These are phyloP conservation scores for Actinemys pallida DNA, from an alignment of 2,113 vertebrate genomes.

Conservation along the genomic window DNA sequence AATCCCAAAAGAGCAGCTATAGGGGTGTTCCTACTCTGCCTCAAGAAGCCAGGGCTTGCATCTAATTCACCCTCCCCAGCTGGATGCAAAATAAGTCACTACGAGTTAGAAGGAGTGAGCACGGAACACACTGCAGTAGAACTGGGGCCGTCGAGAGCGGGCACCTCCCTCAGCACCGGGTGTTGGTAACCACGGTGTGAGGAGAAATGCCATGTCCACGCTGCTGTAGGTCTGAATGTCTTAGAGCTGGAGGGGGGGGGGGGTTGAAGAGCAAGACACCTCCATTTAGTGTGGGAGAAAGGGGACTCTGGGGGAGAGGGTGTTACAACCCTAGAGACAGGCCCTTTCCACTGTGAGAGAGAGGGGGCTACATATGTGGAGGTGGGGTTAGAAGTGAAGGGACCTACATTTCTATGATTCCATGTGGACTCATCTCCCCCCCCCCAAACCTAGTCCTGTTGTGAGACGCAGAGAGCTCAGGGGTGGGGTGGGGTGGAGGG, in stretches of 20 bases:
- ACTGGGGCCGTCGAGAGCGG: background rate
- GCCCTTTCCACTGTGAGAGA: background rate
- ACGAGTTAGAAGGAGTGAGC: background rate
- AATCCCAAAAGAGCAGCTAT: background rate
- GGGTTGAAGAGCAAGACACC: background rate
- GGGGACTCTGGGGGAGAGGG: background rate
- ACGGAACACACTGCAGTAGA: rapidly evolving
- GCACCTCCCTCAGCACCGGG: background rate
- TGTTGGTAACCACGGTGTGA: background rate
- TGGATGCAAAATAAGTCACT: background rate
- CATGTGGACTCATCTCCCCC: background rate
- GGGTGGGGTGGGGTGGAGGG: rapidly evolving
- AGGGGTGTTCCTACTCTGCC: background rate
- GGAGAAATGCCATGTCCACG: background rate
- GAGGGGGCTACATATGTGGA: background rate
- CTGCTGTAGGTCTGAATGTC: background rate
- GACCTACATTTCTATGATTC: background rate
- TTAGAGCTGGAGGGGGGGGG: background rate
- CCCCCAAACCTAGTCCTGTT: background rate
- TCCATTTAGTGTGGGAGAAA: background rate
- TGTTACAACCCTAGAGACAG: background rate
- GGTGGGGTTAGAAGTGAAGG: background rate
- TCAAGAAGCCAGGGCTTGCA: background rate
- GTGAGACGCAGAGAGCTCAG: background rate
- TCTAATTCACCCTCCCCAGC: background rate